Conservation (phyloP, 2,797 vertebrate species). For the Onychomys arenicola region DNA sequence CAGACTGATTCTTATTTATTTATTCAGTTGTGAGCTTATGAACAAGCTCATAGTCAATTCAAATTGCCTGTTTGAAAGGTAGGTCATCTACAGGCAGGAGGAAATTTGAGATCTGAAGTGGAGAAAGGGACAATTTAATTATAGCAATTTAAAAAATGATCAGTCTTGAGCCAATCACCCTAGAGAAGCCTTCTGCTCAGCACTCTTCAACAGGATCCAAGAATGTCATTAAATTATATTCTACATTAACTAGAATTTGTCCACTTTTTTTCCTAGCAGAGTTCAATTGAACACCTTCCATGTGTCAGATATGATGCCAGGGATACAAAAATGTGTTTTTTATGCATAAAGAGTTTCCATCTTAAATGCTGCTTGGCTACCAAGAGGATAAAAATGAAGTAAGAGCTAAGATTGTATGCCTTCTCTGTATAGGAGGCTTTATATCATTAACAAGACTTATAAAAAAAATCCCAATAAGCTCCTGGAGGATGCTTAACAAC, state of each 20-base stretch:
- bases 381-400: not conserved
- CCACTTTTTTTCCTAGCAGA: slow-evolving; percentile 3
- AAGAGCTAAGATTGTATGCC: not conserved
- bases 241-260: slow-evolving; percentile 55
- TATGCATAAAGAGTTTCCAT: not conserved
- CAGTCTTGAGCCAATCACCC: not conserved
- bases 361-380: not conserved
- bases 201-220: not conserved
- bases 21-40: slow-evolving; percentile 15
- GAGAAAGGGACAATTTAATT: slow-evolving; percentile 52
- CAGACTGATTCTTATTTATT: not conserved
- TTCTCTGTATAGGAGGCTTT: not conserved
- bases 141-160: slow-evolving; percentile 42
- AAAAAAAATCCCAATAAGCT: not conserved
- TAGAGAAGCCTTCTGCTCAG: not conserved
- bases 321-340: not conserved
- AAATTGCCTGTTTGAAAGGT: slow-evolving; percentile 31
- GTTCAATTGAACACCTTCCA: slow-evolving; percentile 5
- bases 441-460: slow-evolving; percentile 7
- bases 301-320: not conserved
- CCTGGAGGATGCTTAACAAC: not conserved
- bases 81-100: not conserved
- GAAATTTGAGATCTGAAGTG: not conserved
- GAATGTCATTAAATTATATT: slow-evolving; percentile 46
- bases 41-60: not conserved